phyloP scores from a whole-genome alignment of 1,140 invertebrate species.

The Rhyacophila brunnea region DNA sequence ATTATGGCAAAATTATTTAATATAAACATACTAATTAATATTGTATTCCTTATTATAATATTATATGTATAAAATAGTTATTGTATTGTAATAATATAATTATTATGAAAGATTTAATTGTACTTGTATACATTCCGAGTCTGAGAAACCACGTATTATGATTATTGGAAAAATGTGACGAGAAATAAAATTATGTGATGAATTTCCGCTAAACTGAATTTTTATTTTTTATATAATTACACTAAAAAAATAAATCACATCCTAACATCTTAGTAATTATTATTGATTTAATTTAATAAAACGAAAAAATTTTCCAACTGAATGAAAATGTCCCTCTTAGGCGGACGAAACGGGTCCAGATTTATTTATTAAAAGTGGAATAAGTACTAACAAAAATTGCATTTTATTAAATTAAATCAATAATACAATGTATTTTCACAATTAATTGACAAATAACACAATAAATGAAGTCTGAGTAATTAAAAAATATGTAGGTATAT shows the following conservation, averaged over 20 bases:
- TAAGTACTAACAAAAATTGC: too few relatives aligned
- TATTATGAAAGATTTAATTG: constrained; percentile 27
- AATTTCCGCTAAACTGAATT: constrained; percentile 28
- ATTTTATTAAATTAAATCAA: too few relatives aligned
- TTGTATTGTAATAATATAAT: constrained; percentile 25
- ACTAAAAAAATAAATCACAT: neutral
- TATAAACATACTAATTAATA: constrained; percentile 31
- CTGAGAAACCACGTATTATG: constrained; percentile 24
- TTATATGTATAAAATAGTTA: constrained; percentile 32
- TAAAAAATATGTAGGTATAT: too few relatives aligned
- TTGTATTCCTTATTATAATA: constrained; percentile 31
- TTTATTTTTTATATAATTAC: constrained; percentile 14
- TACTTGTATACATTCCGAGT: constrained; percentile 35
- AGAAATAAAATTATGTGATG: constrained; percentile 27
- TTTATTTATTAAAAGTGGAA: too few relatives aligned
- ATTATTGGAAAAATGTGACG: constrained; percentile 23
- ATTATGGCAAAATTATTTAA: constrained; percentile 29
- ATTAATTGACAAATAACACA: too few relatives aligned
- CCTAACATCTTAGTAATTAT: neutral
- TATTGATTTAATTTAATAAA: too few relatives aligned
- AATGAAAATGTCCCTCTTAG: too few relatives aligned
- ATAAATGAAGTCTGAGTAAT: too few relatives aligned
- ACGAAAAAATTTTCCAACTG: too few relatives aligned
- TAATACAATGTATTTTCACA: too few relatives aligned
- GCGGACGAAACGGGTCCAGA: too few relatives aligned